Base-by-base conservation (phyloP, 2,888 invertebrate species). In the Trachelus tabidus region DNA sequence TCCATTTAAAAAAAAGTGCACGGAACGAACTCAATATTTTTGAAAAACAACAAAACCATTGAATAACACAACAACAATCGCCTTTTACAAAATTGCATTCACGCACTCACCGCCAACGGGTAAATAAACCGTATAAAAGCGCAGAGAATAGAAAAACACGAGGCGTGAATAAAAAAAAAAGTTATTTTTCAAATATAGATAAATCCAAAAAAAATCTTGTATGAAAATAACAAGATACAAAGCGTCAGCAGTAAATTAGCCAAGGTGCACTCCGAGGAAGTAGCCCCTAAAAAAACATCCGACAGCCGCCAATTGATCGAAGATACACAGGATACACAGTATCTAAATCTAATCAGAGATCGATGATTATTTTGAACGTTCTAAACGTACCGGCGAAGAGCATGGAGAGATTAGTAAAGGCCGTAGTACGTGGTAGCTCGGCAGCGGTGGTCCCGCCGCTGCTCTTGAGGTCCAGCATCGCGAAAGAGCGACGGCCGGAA, bases 371-470 rank as follows among this genome's bases (percentile, higher is more conserved):
- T 56, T 56, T 56, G 56, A 56, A 56, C 56, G 56, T 56, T 34
- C 71, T 78, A 92, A 92, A 93, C 93, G 93, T 95, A 97, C 97
- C 97, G 93, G 97, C 97, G 93, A 97, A 97, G 91, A 98, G 94
- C 97, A 98, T 97, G 92, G 97, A 97, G 94, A 98, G 96, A 93
- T 97, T 97, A 92, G 97, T 96, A 92, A 98, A 97, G 83, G 97
- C 96, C 91, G 97, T 97, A 92, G 97, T 96, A 93, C 97, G 95
- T 93, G 95, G 95, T 91, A 97, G 94, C 93, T 97, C 97, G 94
- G 97, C 97, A 93, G 97, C 96, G 89, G 97, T 96, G 90, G 97
- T 97, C 93, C 97, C 96, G 91, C 97, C 96, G 92, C 96, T 96
- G 92, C 96, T 96, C 93, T 97, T 97, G 91, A 97, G 97, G 94